Evolutionary conservation across 1,140 invertebrate species (phyloP).

Genomic region (Drosophila virilis): DNA sequence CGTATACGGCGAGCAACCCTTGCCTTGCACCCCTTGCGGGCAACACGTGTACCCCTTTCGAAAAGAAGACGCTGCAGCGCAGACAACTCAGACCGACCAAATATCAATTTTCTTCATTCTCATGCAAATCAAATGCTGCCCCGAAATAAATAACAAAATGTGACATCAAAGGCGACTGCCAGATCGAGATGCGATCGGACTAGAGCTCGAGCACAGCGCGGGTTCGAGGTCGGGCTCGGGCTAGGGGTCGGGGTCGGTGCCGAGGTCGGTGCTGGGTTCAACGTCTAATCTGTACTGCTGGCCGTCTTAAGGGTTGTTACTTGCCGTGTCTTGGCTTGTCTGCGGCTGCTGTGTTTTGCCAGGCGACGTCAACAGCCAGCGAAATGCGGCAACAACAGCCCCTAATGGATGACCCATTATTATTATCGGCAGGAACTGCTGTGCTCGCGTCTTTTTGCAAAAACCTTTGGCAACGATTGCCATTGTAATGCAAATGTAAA

Average conservation of each 20-base stretch:
- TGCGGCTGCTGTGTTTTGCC: slow-evolving; percentile 60
- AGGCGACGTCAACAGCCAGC: slow-evolving; percentile 66
- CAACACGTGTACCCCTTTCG: slow-evolving; percentile 68
- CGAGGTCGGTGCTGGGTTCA: slow-evolving; percentile 32
- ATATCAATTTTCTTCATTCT: slow-evolving; percentile 82
- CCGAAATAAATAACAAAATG: slow-evolving; percentile 79
- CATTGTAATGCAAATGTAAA: slow-evolving; percentile 80
- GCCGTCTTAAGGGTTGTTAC: slow-evolving; percentile 68
- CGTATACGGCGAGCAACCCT: slow-evolving; percentile 59
- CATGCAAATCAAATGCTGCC: slow-evolving; percentile 80
- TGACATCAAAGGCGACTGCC: slow-evolving; percentile 68
- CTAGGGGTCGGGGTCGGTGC: slow-evolving; percentile 21
- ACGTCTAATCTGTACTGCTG: slow-evolving; percentile 49
- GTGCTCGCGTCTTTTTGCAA: slow-evolving; percentile 70
- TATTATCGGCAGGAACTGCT: slow-evolving; percentile 39
- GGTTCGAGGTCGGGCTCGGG: slow-evolving; percentile 10
- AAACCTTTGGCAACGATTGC: slow-evolving; percentile 42
- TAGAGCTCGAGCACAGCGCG: slow-evolving; percentile 37
- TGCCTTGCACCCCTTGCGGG: slow-evolving; percentile 51
- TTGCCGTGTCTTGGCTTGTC: slow-evolving; percentile 11
- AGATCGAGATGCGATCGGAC: slow-evolving; percentile 45
- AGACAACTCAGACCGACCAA: slow-evolving; percentile 71
- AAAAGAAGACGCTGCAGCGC: slow-evolving; percentile 62
- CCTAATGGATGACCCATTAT: slow-evolving; percentile 74
- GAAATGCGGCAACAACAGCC: slow-evolving; percentile 47